Evolutionary conservation across 2,888 invertebrate genomes (phyloP), one percentile per base, ranked within the genome.

Genomic region (Patella ulyssiponensis): DNA sequence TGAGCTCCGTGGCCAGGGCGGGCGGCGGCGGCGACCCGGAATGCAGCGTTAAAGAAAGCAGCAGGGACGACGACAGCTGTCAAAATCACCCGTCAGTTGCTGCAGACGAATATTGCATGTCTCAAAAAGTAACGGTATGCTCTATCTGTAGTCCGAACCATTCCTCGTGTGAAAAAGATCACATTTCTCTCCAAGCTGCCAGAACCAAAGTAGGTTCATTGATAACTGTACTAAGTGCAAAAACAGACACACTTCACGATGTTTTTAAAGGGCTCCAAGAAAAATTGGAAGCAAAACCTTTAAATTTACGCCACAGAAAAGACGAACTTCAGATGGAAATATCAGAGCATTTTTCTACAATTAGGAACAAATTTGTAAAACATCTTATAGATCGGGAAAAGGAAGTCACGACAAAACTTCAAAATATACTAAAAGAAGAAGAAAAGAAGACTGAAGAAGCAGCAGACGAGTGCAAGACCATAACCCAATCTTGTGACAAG

Each of bases 1-100:
- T 85, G 80, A 83, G 84, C 51, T 51, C 74, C 3, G 20, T 74
- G 17, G 51, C 23, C 14, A 56, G 51, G 52, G 33, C 51, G 51
- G 64, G 64, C 3, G 69, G 33, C 20, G 33, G 51, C 1, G 69
- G 15, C n/a, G 54, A 53, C 17, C 20, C 33, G 7, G 27, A 54
- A 7, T 15, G 27, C n/a, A 64, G 7, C 7, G 51, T 14, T n/a
- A 27, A 54, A 33, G 52, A 74, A 20, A 52, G 51, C 23, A 74
- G 20, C n/a, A 64, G 20, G 51, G 27, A n/a, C 12, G 58, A 51
- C n/a, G 74, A 74, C 23, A 51, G 64, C 12, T 74, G 74, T 74
- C 51, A 33, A n/a, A 74, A 74, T 64, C 74, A 74, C 51, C 51
- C 74, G 3, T 15, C 17, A 3, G 69, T 64, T 15, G 20, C 58